Conservation (phyloP, 2,113 vertebrate species). For the Gila orcuttii region DNA sequence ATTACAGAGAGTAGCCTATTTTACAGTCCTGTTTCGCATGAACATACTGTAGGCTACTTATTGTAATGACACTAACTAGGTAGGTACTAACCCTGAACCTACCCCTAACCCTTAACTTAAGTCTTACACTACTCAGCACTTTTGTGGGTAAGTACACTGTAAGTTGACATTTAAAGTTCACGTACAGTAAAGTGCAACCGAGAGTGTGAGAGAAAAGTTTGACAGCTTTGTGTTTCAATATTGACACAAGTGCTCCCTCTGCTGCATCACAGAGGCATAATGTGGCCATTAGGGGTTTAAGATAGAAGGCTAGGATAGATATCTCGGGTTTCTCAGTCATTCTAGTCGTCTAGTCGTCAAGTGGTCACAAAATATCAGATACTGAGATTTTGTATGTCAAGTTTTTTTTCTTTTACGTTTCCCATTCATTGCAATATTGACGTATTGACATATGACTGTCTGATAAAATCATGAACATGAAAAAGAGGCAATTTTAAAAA, state of each 20-base stretch:
- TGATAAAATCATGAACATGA: not conserved
- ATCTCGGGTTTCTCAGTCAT: not conserved
- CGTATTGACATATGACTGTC: not conserved
- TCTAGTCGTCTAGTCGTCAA: not conserved
- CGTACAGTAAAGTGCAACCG: too few species aligned
- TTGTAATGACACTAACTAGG: too few species aligned
- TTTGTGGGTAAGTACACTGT: too few species aligned
- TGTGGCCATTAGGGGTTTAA: not conserved
- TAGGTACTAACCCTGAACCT: too few species aligned
- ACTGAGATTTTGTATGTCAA: not conserved
- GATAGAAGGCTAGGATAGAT: not conserved
- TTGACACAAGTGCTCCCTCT: constrained; percentile 31
- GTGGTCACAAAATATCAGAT: not conserved
- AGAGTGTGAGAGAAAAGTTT: too few species aligned
- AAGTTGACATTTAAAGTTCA: too few species aligned
- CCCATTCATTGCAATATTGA: not conserved
- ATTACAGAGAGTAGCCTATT: not conserved
- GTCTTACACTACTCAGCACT: too few species aligned
- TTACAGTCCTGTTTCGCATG: too few species aligned
- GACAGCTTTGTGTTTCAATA: not conserved
- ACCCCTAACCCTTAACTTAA: too few species aligned
- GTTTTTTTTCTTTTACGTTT: not conserved
- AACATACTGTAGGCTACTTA: too few species aligned
- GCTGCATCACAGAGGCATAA: constrained; percentile 8
- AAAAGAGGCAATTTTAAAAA: not conserved